Evolutionary conservation across 2,888 invertebrate species (phyloP).

Genomic region (Rhamnusium bicolor): DNA sequence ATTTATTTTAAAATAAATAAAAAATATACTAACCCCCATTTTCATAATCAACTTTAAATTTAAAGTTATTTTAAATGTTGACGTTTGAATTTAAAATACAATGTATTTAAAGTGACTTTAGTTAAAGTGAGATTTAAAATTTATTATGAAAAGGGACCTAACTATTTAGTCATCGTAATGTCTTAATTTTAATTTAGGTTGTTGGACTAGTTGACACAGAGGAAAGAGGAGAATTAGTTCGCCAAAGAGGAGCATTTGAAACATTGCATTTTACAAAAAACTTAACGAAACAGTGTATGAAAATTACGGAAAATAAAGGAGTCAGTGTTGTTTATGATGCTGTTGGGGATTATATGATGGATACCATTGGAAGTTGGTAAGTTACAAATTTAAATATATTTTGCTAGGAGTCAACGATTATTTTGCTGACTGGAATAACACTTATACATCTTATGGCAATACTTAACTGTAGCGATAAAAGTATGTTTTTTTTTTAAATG

Average conservation of each 20-base stretch:
- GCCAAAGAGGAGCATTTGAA: constrained; percentile 78
- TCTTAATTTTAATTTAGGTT: constrained; percentile 70
- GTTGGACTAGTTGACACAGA: constrained; percentile 80
- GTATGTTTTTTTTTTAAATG: too few relatives aligned
- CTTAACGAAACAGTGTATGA: constrained; percentile 73
- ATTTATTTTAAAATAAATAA: too few relatives aligned
- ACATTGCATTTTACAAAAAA: constrained; percentile 76
- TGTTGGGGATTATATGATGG: constrained; percentile 76
- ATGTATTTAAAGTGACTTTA: too few relatives aligned
- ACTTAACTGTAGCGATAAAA: too few relatives aligned
- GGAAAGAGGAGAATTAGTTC: constrained; percentile 74
- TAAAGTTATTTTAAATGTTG: too few relatives aligned
- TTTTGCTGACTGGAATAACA: constrained; percentile 50
- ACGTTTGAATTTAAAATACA: too few relatives aligned
- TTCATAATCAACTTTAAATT: too few relatives aligned
- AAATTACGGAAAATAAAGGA: constrained; percentile 75
- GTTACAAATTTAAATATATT: constrained; percentile 36
- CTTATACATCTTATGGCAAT: too few relatives aligned
- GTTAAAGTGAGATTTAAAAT: too few relatives aligned
- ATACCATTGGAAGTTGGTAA: constrained; percentile 76
- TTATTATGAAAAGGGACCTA: too few relatives aligned
- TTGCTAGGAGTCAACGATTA: not conserved
- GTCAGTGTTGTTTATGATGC: constrained; percentile 79
- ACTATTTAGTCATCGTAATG: too few relatives aligned
- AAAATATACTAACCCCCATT: too few relatives aligned